phyloP scores from a whole-genome alignment of 1,140 invertebrate genomes.

The Achatina immaculata region DNA sequence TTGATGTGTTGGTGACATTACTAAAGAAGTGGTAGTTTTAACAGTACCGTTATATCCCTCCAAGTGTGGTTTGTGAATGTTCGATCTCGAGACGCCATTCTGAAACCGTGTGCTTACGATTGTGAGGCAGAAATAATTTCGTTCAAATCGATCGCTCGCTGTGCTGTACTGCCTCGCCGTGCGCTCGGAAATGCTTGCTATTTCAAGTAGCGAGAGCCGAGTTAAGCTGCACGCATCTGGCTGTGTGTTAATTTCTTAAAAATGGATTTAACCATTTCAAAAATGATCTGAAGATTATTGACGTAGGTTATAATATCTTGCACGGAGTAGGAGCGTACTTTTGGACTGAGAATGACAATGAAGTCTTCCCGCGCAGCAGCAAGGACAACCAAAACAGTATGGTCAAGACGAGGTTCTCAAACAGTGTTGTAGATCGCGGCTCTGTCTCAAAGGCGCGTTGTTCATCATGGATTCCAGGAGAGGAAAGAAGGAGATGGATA shows the following conservation, averaged over 20 bases:
- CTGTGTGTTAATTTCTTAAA: background rate
- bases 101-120: background rate
- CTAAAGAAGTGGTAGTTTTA: no score
- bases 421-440: background rate
- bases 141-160: background rate
- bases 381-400: background rate
- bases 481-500: background rate
- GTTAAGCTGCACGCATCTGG: background rate
- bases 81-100: background rate
- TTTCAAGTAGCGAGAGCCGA: background rate
- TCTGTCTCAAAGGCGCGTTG: no score
- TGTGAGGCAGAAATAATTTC: background rate
- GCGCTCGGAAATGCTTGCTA: background rate
- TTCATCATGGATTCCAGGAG: background rate
- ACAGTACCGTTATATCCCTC: no score
- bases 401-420: background rate
- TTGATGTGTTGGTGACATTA: no score
- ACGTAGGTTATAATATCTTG: background rate
- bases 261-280: background rate
- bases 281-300: background rate
- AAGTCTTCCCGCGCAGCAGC: background rate
- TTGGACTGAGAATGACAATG: background rate
- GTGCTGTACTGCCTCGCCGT: background rate
- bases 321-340: background rate
- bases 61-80: background rate